Base-by-base conservation (phyloP, 2,888 invertebrate genomes). In the Epistrophe grossulariae region DNA sequence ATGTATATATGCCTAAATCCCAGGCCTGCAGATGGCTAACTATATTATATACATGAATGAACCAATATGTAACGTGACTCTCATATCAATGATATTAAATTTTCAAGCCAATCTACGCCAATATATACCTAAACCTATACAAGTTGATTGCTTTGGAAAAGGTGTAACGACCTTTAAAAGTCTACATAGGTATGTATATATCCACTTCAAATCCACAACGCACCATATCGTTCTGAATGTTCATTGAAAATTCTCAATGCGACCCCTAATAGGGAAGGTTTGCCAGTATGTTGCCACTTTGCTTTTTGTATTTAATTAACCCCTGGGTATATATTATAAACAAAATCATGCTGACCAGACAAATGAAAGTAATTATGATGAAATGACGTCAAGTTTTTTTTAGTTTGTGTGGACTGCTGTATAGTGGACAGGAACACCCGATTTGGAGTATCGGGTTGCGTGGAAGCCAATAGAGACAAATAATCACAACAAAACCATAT, bases 291-390 rank as follows among this genome's bases (percentile, higher is more conserved):
- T 35, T 35, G 35, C 35, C 64, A 17, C 8, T 38, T 38, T 10
- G 38, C 7, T 35, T 3, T 35, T 60, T 60, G 11, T 7, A 48
- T 78, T 85, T 79, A 78, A 85, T 79, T 78, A 74, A 28, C 11
- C 78, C 71, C 7, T 38, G 74, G 71, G 71, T 52, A 38, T 24
- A 24, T 24, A 24, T 24, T 24, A n/a, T 50, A 24, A 55, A 40
- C 28, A 31, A 73, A 82, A 82, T 66, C 82, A 48, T 15, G 52
- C 17, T 59, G 60, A 68, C 84, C 84, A 84, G 84, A 77, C 84
- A 80, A 66, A 38, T 38, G 38, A 10, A 31, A 40, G 40, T 48
- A 59, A 80, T 84, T 84, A 77, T 72, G 31, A 68, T 48, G 66
- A 38, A 55, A 73, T 57, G 62, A 70, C 70, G 70, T 70, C 68